Base-by-base conservation (phyloP, 2,113 vertebrate species). In the Puma concolor region DNA sequence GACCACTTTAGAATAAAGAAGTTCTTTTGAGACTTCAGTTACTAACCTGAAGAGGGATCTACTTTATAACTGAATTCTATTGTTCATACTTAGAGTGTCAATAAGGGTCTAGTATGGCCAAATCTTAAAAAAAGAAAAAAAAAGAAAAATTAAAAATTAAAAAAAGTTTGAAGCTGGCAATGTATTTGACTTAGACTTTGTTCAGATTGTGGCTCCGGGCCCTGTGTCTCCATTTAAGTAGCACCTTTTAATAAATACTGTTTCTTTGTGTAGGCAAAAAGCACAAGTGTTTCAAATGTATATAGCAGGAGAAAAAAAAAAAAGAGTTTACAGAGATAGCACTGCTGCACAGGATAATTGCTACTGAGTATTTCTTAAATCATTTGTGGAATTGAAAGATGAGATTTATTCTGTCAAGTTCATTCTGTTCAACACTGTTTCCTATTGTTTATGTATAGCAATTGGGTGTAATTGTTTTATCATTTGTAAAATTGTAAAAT, bases 251-350 rank as follows among this genome's bases (percentile, higher is more conserved):
- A 97, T 87, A 76, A 98, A 95, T 96, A 97, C 97, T 97, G 82
- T 98, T 98, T 96, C 83, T 98, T 98, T 98, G 96, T 98, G 97
- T 98, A 97, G 81, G 95, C 83, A 98, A 99, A 99, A 99, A 99
- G 99, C 98, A 99, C 99, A 99, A 99, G 97, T 97, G 88, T 98
- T 99, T 95, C 97, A 98, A 97, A 98, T 98, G 97, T 98, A 98
- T 33, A 98, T 98, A 98, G 64, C 95, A 83, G 92, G 98, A 86
- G 38, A 86, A 98, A 77, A 66, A 27, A 66, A 27, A 41, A 96
- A 92, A 72, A 87, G 60, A 15, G 80, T 99, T 99, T 98, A 98
- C 98, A 98, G 84, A 98, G 79, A 64, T 44, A 97, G 97, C 60
- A 81, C 93, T 98, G 98, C 95, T 98, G 98, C 97, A 97, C 97